Percentiles rank a stretch among this genome's conserved stretches.
These are phyloP conservation scores for Adrianichthys oophorus DNA, from an alignment of 2,797 vertebrate genomes.

Conservation along the genomic window DNA sequence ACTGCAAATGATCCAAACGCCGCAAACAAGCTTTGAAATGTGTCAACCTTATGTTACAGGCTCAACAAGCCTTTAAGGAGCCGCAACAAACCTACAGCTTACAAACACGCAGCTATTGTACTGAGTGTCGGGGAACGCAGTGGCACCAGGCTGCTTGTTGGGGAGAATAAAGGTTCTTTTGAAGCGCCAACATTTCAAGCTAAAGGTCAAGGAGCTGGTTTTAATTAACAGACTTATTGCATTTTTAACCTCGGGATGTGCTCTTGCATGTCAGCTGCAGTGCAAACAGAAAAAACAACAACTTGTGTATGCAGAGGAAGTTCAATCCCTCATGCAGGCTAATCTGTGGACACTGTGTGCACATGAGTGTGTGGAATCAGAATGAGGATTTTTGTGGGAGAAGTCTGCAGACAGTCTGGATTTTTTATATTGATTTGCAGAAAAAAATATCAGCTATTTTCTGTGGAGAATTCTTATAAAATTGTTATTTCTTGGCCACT, in stretches of 20 bases:
- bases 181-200: background rate
- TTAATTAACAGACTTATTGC: conserved; percentile 8
- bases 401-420: too few species aligned
- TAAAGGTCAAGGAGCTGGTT: background rate
- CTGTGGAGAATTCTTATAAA: too few species aligned
- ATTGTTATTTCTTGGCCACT: too few species aligned
- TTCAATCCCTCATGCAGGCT: conserved; percentile 19
- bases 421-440: too few species aligned
- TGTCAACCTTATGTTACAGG: background rate
- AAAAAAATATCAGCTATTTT: too few species aligned
- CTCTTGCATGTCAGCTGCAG: background rate
- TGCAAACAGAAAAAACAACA: conserved; percentile 10
- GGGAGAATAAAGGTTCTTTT: too few species aligned
- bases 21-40: conserved; percentile 21
- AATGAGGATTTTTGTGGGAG: background rate
- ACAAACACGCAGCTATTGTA: background rate
- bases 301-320: conserved; percentile 17
- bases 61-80: conserved; percentile 2
- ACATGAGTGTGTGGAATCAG: conserved; percentile 15
- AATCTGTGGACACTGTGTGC: conserved; percentile 29
- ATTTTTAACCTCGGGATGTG: conserved; percentile 17
- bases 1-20: conserved; percentile 16
- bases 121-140: too few species aligned
- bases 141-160: too few species aligned
- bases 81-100: conserved; percentile 4